These are phyloP conservation scores for Tokudaia muenninki DNA, from an alignment of 2,797 vertebrate genomes.

Conservation along the genomic window DNA sequence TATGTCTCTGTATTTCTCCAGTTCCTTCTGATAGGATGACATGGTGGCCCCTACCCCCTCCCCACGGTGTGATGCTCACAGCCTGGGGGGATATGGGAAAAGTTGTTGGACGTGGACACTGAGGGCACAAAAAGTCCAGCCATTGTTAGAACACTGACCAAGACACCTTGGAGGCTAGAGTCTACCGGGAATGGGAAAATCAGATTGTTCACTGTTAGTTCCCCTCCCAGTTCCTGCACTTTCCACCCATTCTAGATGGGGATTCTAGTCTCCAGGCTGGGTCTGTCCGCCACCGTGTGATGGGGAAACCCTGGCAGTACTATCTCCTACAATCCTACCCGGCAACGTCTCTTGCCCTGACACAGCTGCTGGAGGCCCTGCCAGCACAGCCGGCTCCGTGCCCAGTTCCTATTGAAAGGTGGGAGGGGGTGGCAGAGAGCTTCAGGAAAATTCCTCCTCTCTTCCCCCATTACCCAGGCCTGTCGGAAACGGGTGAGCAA, in stretches of 20 bases:
- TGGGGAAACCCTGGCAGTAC: conserved; percentile 22
- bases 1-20: conserved; percentile 95
- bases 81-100: conserved; percentile 64
- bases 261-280: background rate
- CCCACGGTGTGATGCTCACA: conserved; percentile 68
- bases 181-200: background rate
- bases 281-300: background rate
- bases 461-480: background rate
- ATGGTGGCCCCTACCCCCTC: conserved; percentile 81
- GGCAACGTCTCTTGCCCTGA: conserved; percentile 12
- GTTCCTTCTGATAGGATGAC: conserved; percentile 89
- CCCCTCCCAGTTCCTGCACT: background rate
- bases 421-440: background rate
- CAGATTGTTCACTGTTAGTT: background rate
- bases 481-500: conserved; percentile 33
- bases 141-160: background rate
- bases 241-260: background rate
- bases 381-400: conserved; percentile 63
- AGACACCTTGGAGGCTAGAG: background rate
- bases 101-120: background rate
- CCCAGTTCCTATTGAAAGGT: conserved; percentile 69
- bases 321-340: conserved; percentile 8
- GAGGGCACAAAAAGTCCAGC: background rate
- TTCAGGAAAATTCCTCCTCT: conserved; percentile 46
- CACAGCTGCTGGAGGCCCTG: conserved; percentile 67